phyloP scores from a whole-genome alignment of 1,140 invertebrate species.

The Danaus plexippus region DNA sequence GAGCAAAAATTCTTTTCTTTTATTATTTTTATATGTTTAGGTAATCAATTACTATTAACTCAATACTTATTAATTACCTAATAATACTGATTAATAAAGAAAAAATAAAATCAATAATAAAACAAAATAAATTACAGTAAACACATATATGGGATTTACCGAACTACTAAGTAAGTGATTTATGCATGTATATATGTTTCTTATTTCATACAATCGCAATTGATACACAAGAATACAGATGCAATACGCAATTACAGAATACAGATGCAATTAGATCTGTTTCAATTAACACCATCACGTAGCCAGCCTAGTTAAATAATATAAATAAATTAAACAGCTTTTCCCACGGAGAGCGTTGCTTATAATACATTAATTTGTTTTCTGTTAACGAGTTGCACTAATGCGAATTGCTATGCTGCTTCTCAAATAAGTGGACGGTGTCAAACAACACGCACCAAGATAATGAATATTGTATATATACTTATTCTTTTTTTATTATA shows the following conservation, averaged over 20 bases:
- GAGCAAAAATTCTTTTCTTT: conserved; percentile 2
- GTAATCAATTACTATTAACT: not conserved
- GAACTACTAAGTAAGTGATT: too few relatives aligned
- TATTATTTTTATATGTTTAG: not conserved
- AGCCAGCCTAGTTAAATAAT: conserved; percentile 34
- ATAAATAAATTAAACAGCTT: conserved; percentile 38
- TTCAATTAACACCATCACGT: conserved; percentile 26
- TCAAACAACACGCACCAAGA: conserved; percentile 27
- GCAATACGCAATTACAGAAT: conserved; percentile 3
- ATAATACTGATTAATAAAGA: not conserved
- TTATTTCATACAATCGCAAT: too few relatives aligned
- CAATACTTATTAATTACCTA: conserved; percentile 1
- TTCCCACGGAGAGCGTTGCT: conserved; percentile 48
- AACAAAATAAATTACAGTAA: too few relatives aligned
- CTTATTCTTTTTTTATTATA: too few relatives aligned
- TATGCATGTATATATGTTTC: too few relatives aligned
- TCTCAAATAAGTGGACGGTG: conserved; percentile 31
- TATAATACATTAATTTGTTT: conserved; percentile 69
- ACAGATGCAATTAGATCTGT: conserved; percentile 10
- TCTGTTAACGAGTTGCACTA: conserved; percentile 55
- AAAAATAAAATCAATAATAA: too few relatives aligned
- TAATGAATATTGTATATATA: conserved; percentile 10
- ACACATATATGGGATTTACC: too few relatives aligned
- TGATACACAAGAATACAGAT: conserved; percentile 5
- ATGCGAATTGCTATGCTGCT: conserved; percentile 39